Base-by-base conservation (phyloP, 2,797 vertebrate genomes). In the Acipenser transmontanus region DNA sequence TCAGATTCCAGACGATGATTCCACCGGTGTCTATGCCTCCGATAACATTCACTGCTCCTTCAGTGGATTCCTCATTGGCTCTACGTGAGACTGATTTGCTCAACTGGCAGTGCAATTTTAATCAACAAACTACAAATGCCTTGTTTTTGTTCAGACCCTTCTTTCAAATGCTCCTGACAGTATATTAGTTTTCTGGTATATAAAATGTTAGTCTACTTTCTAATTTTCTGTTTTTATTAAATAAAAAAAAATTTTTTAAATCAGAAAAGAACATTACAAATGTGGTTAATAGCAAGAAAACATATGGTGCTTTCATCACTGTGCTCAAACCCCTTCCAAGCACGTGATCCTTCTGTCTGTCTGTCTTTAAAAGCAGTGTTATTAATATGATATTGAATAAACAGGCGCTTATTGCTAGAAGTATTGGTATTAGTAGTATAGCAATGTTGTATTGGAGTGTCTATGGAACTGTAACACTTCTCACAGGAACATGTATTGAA, bases 21-120 rank as follows among this genome's bases (percentile, higher is more conserved):
- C 93, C 8, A 96, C 93, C 48, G 96, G 96, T 65, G 86, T 99
- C 70, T 98, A 95, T 74, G 95, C 96, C 65, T 95, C 94, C 60
- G 91, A 97, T 10, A 96, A 96, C 0, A 94, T 97, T 76, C 93
- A 98, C 73, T 98, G 95, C 69, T 88, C 92, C 73, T 98, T 99
- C 91, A 94, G 95, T 88, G 97, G 97, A 74, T 97, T 98, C 81
- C 77, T 99, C 74, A 93, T 99, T 83, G 92, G 85, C 69, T 93
- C 90, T 81, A 94, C 78, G 88, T 94, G 85, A 92, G 95, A 87
- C 81, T 69, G 72, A 63, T 20, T 70, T 68, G 76, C 68, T 60
- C 70, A 48, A 76, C 73, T 76, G 80, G 73, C 80, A 17, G 17
- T 17, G 17, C 17, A 17, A 17, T 17, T 17, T 17, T 17, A 17